These are phyloP conservation scores for Pomacea canaliculata DNA, from an alignment of 2,888 invertebrate genomes.

Conservation along the genomic window DNA sequence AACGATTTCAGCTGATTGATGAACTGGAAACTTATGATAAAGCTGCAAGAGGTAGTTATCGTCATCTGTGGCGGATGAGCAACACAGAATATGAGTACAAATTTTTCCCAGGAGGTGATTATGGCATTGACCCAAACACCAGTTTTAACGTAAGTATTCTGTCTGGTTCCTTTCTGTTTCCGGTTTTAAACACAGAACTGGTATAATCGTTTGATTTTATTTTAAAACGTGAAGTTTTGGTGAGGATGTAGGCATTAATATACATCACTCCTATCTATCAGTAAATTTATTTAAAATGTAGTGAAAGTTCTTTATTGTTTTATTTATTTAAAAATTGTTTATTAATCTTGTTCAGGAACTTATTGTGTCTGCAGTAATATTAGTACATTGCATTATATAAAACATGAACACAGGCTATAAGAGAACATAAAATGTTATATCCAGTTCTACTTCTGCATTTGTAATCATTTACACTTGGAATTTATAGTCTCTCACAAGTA, in stretches of 20 bases:
- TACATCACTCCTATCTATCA: too few species aligned
- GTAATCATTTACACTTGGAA: too few species aligned
- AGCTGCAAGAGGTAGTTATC: constrained; percentile 63
- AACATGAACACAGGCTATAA: too few species aligned
- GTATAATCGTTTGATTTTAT: neutral
- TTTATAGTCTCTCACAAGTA: too few species aligned
- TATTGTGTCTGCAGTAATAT: too few species aligned
- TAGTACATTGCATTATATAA: too few species aligned
- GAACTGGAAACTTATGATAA: constrained; percentile 67
- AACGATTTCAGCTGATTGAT: constrained; percentile 59
- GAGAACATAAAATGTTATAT: too few species aligned
- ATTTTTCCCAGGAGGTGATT: constrained; percentile 83
- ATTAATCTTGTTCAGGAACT: too few species aligned
- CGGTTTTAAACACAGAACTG: neutral
- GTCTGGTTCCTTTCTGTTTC: neutral
- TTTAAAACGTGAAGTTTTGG: neutral
- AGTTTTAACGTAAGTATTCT: constrained; percentile 82
- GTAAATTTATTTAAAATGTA: too few species aligned
- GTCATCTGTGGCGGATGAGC: constrained; percentile 64
- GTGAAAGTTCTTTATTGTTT: too few species aligned
- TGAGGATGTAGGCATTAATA: neutral
- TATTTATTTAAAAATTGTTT: too few species aligned
- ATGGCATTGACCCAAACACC: constrained; percentile 92
- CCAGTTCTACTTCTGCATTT: too few species aligned
- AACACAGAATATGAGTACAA: constrained; percentile 63